Base-by-base conservation (phyloP, 2,113 vertebrate genomes). In the Oncorhynchus clarkii region DNA sequence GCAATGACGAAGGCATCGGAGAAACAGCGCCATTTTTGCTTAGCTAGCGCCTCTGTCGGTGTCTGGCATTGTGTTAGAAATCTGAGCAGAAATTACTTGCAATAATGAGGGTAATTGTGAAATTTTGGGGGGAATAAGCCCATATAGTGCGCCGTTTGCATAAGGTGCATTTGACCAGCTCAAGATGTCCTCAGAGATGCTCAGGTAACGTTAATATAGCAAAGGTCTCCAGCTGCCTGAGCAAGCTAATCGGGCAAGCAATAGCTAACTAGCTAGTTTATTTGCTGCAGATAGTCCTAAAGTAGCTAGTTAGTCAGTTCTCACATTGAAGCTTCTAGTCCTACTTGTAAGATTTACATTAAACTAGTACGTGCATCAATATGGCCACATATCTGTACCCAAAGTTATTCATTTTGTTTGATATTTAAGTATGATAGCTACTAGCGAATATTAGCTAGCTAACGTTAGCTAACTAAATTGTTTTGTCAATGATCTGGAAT, bases 181-280 rank as follows among this genome's bases (percentile, higher is more conserved):
- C 65, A 67, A 78, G 2, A 88, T 89, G 85, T 87, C 84, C 62
- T 70, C 83, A 29, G 82, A 68, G n/a, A 65, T 74, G 5, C 60
- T 45, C 34, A 60, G 72, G 72, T 74, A 74, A 62, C 16, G 39
- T 12, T 45, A 45, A 51, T 16, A 54, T 18, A 54, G 51, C 51
- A 14, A 54, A 54, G 5, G 51, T 54, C 49, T 14, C 18, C 26
- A 60, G 24, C 7, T 59, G 4, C 4, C 3, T 18, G 51, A 54
- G 4, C 51, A 54, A 18, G 51, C 51, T 54, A 16, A 54, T 54
- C 16, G 51, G 9, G 39, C 54, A 57, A 57, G 54, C 16, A 20
- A 20, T 20, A 20, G 54, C 59, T 62, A 62, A 14, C 59, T 22
- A n/a, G 59, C 20, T 60, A 60, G 16, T 5, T 45, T 45, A 45